These are phyloP conservation scores for Cerastoderma edule DNA, from an alignment of 2,888 invertebrate genomes.

Conservation along the genomic window DNA sequence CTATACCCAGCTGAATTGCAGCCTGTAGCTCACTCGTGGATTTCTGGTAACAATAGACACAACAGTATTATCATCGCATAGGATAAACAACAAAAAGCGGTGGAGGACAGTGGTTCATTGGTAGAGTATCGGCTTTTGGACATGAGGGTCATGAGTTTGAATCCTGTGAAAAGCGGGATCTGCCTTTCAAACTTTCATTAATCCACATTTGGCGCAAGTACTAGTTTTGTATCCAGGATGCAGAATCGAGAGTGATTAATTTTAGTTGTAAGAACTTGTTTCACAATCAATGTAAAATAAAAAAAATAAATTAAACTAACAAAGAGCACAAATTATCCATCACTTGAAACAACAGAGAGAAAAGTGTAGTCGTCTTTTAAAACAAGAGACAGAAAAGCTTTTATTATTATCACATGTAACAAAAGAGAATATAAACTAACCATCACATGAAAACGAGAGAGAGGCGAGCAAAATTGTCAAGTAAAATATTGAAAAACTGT, in stretches of 20 bases:
- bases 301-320: too few species aligned
- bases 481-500: too few species aligned
- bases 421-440: background rate
- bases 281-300: too few species aligned
- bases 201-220: background rate
- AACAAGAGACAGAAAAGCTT: too few species aligned
- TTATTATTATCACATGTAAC: background rate
- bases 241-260: too few species aligned
- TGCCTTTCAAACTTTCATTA: background rate
- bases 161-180: background rate
- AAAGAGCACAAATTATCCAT: too few species aligned
- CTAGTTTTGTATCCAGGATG: background rate
- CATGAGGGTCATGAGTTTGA: background rate
- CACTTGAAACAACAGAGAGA: too few species aligned
- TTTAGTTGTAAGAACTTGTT: too few species aligned
- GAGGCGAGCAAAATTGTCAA: too few species aligned
- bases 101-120: background rate
- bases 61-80: background rate
- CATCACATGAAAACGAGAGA: too few species aligned
- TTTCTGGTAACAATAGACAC: constrained; percentile 71
- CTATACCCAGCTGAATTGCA: constrained; percentile 97
- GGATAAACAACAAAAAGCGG: background rate
- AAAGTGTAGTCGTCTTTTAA: too few species aligned
- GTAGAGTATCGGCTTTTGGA: background rate
- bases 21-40: constrained; percentile 89